phyloP scores from a whole-genome alignment of 2,113 vertebrate genomes.

The Oryzias celebensis region DNA sequence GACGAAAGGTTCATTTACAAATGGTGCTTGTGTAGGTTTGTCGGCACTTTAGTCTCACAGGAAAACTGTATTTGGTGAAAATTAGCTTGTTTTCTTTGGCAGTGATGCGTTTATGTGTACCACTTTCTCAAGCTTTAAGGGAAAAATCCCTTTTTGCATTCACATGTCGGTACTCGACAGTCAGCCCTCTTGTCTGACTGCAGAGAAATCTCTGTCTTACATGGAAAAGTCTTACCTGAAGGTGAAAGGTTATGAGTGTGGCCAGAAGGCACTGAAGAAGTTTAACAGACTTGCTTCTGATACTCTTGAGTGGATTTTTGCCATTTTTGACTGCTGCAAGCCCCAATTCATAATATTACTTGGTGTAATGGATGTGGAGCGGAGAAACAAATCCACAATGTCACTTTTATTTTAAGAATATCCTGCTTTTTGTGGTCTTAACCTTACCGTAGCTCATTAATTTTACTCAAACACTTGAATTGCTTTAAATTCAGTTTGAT shows the following conservation, averaged over 20 bases:
- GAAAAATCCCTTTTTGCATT: slow-evolving; percentile 39
- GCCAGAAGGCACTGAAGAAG: slow-evolving; percentile 29
- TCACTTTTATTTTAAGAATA: slow-evolving; percentile 14
- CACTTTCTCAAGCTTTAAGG: slow-evolving; percentile 24
- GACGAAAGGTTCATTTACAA: slow-evolving; percentile 47
- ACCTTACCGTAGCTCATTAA: slow-evolving; percentile 10
- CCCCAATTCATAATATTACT: slow-evolving; percentile 11
- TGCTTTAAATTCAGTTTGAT: slow-evolving; percentile 38
- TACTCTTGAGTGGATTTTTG: slow-evolving; percentile 7
- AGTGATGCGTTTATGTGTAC: slow-evolving; percentile 34
- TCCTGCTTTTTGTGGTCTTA: slow-evolving; percentile 8
- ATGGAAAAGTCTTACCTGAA: slow-evolving; percentile 41
- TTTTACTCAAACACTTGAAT: slow-evolving; percentile 18
- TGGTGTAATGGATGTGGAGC: not conserved
- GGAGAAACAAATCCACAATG: slow-evolving; percentile 14
- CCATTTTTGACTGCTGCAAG: not conserved
- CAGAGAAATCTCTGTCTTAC: slow-evolving; percentile 27
- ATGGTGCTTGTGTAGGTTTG: slow-evolving; percentile 29
- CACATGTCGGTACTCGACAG: slow-evolving; percentile 54
- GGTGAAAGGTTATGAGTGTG: slow-evolving; percentile 58
- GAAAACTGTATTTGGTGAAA: slow-evolving; percentile 41
- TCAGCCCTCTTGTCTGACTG: slow-evolving; percentile 14
- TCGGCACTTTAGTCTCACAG: slow-evolving; percentile 14
- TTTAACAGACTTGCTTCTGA: slow-evolving; percentile 20
- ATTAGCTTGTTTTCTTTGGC: slow-evolving; percentile 53